phyloP scores from a whole-genome alignment of 2,888 invertebrate genomes.

The Cecidostiba fungosa region DNA sequence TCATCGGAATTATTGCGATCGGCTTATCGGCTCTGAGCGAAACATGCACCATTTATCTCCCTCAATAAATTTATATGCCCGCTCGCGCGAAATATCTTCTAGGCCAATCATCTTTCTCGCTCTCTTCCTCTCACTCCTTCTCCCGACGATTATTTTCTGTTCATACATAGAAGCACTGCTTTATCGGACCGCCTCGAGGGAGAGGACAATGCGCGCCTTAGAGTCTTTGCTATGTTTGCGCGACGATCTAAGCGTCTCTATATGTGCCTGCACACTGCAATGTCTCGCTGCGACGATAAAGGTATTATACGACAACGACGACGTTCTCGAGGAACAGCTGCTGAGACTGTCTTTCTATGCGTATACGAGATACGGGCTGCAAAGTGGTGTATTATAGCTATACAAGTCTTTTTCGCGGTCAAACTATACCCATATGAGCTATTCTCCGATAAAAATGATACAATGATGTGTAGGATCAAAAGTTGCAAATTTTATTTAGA shows the following conservation, averaged over 20 bases:
- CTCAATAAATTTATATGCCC: constrained; percentile 50
- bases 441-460: too few relatives aligned
- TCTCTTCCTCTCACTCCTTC: constrained; percentile 3
- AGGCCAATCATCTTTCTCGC: constrained; percentile 40
- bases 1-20: constrained; percentile 29
- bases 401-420: not conserved
- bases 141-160: constrained; percentile 5
- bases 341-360: not conserved
- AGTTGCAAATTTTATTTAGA: too few relatives aligned
- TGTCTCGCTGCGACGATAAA: constrained; percentile 29
- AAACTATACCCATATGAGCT: too few relatives aligned
- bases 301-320: constrained; percentile 20
- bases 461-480: too few relatives aligned
- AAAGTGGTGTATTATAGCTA: not conserved
- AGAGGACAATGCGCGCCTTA: constrained; percentile 44
- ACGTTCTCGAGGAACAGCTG: not conserved
- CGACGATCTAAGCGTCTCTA: constrained; percentile 33
- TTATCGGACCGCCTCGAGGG: constrained; percentile 19
- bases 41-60: constrained; percentile 18
- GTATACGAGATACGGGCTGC: not conserved
- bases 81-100: constrained; percentile 39
- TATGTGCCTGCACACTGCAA: not conserved
- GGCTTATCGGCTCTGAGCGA: constrained; percentile 10
- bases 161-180: not conserved
- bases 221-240: constrained; percentile 3